Base-by-base conservation (phyloP, 2,113 vertebrate genomes). In the Mastomys natalensis region DNA sequence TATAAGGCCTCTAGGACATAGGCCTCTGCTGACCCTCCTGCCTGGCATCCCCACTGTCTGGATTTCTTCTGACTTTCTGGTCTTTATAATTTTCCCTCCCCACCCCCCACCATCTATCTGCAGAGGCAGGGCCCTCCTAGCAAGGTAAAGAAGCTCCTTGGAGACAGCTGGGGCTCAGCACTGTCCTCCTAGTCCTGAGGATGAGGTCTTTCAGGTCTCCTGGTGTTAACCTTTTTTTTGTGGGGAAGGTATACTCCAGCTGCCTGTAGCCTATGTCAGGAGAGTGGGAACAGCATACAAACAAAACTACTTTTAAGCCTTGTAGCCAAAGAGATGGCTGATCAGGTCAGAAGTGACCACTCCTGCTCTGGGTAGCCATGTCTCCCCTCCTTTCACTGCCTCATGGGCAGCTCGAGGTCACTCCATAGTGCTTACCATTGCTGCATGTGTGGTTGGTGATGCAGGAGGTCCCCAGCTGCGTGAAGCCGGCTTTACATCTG, bases 381-480 rank as follows among this genome's bases (percentile, higher is more conserved):
- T 70, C 45, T 19, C 1, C 0, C 64, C 29, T 72, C 21, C 55
- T 60, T n/a, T 43, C n/a, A 48, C 58, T 66, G 45, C 66, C 66
- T 7, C n/a, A 40, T 0, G 22, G 64, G 10, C 64, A 9, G 68
- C 66, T 51, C n/a, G 5, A 34, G 86, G 37, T 0, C 34, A 3
- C 31, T 3, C 51, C 5, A 22, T 17, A 0, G 2, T 2, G 90
- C 99, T 98, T 98, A 99, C 99, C 99, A 0, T 99, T 99, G 98
- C 98, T 99, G 97, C 99, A 99, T 4, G 99, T 99, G 93, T 99
- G 98, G 10, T 99, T 99, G 31, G 98, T 96, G 26, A 99, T 96
- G 74, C 99, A 99, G 0, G 98, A 99, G 80, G 98, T 98, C 4
- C 99, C 98, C 0, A 99, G 97, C 90, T 99, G 98, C 66, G 97